A percentile compares a stretch with the other conserved stretches of the same genome.
These are phyloP conservation scores for Azemiops feae DNA, from an alignment of 2,113 vertebrate species.

Conservation along the genomic window DNA sequence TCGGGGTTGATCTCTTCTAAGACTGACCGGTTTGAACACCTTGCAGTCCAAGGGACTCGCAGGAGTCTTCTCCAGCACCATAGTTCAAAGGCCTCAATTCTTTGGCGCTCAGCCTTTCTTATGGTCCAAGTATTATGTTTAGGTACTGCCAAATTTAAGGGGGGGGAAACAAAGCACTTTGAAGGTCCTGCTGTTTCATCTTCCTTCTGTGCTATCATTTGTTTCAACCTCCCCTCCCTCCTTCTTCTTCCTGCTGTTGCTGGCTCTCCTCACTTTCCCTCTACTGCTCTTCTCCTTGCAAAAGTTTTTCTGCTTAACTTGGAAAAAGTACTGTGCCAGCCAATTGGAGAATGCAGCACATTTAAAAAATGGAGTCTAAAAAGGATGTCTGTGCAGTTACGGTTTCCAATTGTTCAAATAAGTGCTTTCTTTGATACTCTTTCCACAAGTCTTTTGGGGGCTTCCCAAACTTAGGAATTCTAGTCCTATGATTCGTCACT, in stretches of 20 bases:
- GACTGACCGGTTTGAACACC: too few species aligned
- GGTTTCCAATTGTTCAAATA: background rate
- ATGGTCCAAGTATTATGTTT: too few species aligned
- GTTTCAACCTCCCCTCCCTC: background rate
- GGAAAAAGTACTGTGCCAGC: background rate
- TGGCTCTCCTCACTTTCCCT: background rate
- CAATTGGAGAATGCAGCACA: background rate
- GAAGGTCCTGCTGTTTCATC: background rate
- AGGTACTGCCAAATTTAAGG: background rate
- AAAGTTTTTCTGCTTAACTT: background rate
- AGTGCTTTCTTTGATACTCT: background rate
- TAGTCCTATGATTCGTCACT: background rate
- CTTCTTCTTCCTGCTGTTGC: background rate
- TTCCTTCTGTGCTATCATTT: background rate
- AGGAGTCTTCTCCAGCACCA: too few species aligned
- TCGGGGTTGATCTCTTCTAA: too few species aligned
- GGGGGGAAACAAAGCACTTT: background rate
- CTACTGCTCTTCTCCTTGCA: background rate
- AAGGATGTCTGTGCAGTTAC: background rate
- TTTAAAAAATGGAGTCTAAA: background rate
- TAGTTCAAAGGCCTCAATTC: too few species aligned
- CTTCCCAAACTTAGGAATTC: background rate
- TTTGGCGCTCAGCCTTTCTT: too few species aligned
- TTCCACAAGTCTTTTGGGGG: background rate
- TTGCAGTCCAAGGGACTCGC: too few species aligned